Conservation (phyloP, 2,113 vertebrate genomes). For the Ameiurus melas region DNA sequence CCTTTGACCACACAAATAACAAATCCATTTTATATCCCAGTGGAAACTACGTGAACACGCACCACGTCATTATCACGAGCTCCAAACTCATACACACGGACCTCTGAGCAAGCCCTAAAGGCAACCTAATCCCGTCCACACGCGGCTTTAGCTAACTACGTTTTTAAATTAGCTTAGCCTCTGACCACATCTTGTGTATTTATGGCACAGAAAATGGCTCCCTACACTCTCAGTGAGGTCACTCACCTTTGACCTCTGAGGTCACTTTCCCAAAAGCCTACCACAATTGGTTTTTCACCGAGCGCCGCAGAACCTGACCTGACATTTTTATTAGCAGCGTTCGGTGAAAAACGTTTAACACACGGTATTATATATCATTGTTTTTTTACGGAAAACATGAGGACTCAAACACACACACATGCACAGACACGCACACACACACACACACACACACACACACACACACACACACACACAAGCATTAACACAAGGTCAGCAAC, state of each 20-base stretch:
- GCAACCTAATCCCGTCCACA: neutral
- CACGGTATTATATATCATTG: neutral
- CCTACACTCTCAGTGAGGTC: slow-evolving; percentile 69
- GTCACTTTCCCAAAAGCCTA: slow-evolving; percentile 63
- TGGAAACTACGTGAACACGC: slow-evolving; percentile 14
- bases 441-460: slow-evolving; percentile 2
- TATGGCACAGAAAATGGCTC: slow-evolving; percentile 68
- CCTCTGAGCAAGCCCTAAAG: neutral
- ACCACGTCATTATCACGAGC: slow-evolving; percentile 34
- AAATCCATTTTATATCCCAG: neutral
- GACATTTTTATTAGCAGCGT: neutral
- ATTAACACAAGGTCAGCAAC: slow-evolving; percentile 50
- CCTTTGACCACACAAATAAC: too few relatives aligned
- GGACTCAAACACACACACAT: neutral
- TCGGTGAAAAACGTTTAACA: neutral
- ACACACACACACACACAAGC: too few relatives aligned
- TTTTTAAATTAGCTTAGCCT: neutral
- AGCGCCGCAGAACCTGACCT: slow-evolving; percentile 31
- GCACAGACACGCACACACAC: neutral
- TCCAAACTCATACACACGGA: neutral
- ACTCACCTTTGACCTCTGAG: slow-evolving; percentile 65
- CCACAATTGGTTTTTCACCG: slow-evolving; percentile 60
- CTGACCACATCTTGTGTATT: slow-evolving; percentile 46
- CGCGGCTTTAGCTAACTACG: neutral
- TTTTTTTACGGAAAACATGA: neutral